Base-by-base conservation (phyloP, 2,797 vertebrate genomes). In the Poliocrania exsul region DNA sequence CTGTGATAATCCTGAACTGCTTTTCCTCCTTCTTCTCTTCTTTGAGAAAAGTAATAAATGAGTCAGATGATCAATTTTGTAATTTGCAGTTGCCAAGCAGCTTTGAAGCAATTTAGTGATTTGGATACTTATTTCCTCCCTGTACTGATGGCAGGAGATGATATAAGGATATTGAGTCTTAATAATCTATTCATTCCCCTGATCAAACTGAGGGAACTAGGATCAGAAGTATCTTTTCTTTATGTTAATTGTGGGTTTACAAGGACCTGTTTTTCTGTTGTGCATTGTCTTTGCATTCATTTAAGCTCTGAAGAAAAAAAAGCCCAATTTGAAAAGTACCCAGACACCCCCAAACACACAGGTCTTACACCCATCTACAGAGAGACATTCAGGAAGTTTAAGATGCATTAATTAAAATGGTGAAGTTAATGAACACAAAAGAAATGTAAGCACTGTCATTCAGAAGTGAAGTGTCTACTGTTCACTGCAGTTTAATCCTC, bases 41-140 rank as follows among this genome's bases (percentile, higher is more conserved):
- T 90, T 88, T 62, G 64, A 37, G 38, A 86, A 70, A 70, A 81
- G 80, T 66, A 85, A 92, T 33, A 73, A 93, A 92, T 33, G 86
- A 93, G 78, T 67, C 54, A 8, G 93, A 71, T 92, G 88, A 95
- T 89, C 94, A 95, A 82, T 93, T 95, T 19, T 89, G 90, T 65
- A 90, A 95, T 88, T 92, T 87, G 78, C 86, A 85, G 94, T 93
- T 95, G 94, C 86, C 96, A 87, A 95, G 90, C 90, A 97, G 93
- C 93, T 95, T 82, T 85, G 88, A 91, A 87, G 90, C 84, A 95
- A 92, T 95, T 95, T 95, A 95, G 94, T 95, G 92, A 97, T 95
- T 92, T 93, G 94, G 86, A 75, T 89, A 47, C 93, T 92, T 93
- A 93, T 84, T 95, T 95, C 93, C 90, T 95, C 58, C 72, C 86